A percentile compares a stretch with the other conserved stretches of the same genome.
phyloP scores from a whole-genome alignment of 2,797 vertebrate genomes.

The Mallotus villosus region DNA sequence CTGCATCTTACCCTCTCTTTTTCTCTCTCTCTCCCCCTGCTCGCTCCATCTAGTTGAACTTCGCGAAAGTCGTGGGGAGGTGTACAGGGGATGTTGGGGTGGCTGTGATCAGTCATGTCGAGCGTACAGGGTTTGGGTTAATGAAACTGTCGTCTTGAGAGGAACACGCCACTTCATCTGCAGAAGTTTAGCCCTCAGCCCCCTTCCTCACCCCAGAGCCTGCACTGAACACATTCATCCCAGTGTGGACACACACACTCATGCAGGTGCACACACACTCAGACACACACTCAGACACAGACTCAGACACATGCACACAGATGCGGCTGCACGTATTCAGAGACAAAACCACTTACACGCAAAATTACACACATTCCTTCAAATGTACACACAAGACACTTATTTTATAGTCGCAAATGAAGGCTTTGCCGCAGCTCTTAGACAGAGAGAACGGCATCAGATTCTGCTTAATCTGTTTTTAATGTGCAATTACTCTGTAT shows the following conservation, averaged over 20 bases:
- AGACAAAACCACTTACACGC: background rate
- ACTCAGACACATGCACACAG: background rate
- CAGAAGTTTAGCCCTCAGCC: too few relatives aligned
- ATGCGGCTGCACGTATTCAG: background rate
- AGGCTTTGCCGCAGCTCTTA: background rate
- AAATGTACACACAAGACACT: background rate
- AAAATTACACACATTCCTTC: background rate
- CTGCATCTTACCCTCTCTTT: too few relatives aligned
- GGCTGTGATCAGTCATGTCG: too few relatives aligned
- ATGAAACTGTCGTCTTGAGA: too few relatives aligned
- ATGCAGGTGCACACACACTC: too few relatives aligned
- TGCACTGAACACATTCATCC: background rate
- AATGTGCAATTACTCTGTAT: background rate
- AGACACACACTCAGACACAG: background rate
- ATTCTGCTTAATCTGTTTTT: constrained; percentile 2
- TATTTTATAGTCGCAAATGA: background rate
- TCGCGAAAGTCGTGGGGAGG: too few relatives aligned
- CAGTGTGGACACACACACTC: background rate
- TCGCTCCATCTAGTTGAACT: too few relatives aligned
- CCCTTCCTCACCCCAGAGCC: too few relatives aligned
- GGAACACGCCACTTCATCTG: too few relatives aligned
- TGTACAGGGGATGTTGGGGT: too few relatives aligned
- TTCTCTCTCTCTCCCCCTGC: too few relatives aligned
- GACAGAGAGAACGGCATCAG: background rate
- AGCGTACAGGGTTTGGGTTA: too few relatives aligned